Evolutionary conservation across 2,888 invertebrate genomes (phyloP), one percentile per base, ranked within the genome.

Genomic region (Eristalis intricaria): DNA sequence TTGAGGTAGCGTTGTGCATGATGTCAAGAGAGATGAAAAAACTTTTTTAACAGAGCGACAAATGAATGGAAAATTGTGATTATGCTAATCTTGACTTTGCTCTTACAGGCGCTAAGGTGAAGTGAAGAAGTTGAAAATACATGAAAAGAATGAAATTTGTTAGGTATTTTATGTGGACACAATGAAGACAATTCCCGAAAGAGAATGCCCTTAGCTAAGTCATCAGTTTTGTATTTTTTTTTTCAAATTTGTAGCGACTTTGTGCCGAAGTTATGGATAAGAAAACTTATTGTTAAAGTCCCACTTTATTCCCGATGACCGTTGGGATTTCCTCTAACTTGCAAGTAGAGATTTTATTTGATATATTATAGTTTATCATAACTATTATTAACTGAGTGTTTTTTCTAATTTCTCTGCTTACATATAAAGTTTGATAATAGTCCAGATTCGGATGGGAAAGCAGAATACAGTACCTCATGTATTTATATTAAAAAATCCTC

Each of bases 11-110:
- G 43, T 13, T 5, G 43, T 19, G n/a, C 26, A 61, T 22, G 19
- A 22, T 58, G 43, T 61, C 22, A 40, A 58, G 61, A 65, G 61
- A 83, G 70, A 86, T 85, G 78, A 75, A 40, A 56, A 86, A 86
- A 86, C 56, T 86, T 87, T 87, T 85, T 81, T 77, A 79, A 84
- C 87, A 84, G 71, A 68, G 79, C 75, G 79, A 80, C 84, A 84
- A 87, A 87, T 87, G 87, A 87, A 80, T 87, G 87, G 76, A 87
- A 87, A 84, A 87, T 76, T 87, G 87, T 87, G 83, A 84, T 87
- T 87, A 87, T 87, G 87, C 84, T 87, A 87, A 87, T 87, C 79
- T 79, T 75, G 40, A 75, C 50, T 60, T 66, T 61, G n/a, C 58
- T 26, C 0, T 11, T 32, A 56, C 11, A 19, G 22, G 11, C 43